Evolutionary conservation across 2,797 vertebrate genomes (phyloP), one percentile per base, ranked within the genome.

Genomic region (Tenualosa thibaudeaui): DNA sequence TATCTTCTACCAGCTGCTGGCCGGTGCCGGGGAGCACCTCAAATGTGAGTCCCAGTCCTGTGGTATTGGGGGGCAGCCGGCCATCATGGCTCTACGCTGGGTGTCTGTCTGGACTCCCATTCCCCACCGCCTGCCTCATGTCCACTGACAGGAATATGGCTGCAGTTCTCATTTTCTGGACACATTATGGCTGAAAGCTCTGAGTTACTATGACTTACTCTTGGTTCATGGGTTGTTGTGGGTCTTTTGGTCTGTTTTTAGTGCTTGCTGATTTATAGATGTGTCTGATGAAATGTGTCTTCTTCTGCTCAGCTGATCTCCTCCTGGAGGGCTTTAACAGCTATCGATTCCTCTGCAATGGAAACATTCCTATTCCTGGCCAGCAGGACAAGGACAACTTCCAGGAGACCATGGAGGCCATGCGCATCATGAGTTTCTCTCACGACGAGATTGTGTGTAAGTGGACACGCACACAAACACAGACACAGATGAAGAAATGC

Each of bases 321-420:
- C 97, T 99, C 85, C 95, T 99, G 12, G 98, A 99, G 91, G 97
- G 97, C 81, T 98, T 98, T 92, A 97, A 95, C 93, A 97, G 94
- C 92, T 99, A 99, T 93, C 96, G 97, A 85, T 99, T 99, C 94
- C 94, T 99, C 84, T 98, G 97, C 84, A 99, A 99, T 8, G 98
- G 98, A 65, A 97, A 99, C 91, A 93, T 99, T 89, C 92, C 97
- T 15, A 98, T 99, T 89, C 98, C 98, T 0, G 98, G 98, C 68
- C 98, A 99, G 40, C 98, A 99, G 90, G 98, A 99, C 95, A 99
- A 99, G 89, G 98, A 99, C 89, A 99, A 99, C 92, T 99, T 99
- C 85, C 98, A 99, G 88, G 98, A 99, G 92, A 99, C 98, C 0
- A 99, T 99, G 98, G 98, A 99, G 85, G 98, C 98, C 81, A 99